Percentiles rank a stretch among this genome's conserved stretches.
These are phyloP conservation scores for Rhabdophis nuchalis DNA, from an alignment of 2,797 vertebrate genomes.

Conservation along the genomic window DNA sequence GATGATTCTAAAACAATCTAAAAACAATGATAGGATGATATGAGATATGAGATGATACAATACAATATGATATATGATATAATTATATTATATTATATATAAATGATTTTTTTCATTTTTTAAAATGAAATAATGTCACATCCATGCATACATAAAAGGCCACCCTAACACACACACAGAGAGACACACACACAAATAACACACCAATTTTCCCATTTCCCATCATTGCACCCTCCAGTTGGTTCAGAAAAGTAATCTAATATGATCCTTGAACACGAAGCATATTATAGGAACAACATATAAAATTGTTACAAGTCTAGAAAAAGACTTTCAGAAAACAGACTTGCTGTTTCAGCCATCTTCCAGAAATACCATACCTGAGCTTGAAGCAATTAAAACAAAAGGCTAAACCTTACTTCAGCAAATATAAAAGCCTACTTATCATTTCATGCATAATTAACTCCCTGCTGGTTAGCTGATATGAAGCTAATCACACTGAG, in stretches of 20 bases:
- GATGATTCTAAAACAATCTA: background rate
- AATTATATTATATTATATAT: no score
- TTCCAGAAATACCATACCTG: constrained; percentile 7
- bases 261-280: background rate
- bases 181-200: background rate
- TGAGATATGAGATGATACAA: no score
- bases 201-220: background rate
- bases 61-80: no score
- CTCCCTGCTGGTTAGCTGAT: background rate
- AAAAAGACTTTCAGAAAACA: background rate
- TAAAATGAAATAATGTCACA: background rate
- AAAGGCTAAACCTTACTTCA: background rate
- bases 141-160: background rate
- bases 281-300: background rate
- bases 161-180: background rate
- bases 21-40: no score
- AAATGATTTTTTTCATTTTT: no score
- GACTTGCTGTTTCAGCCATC: background rate
- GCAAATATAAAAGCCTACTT: constrained; percentile 13
- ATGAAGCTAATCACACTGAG: background rate
- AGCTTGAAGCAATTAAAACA: constrained; percentile 31
- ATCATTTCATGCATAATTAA: constrained; percentile 11
- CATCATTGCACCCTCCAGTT: background rate
- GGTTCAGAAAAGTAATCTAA: background rate
- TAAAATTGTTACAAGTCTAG: background rate